Conservation (phyloP, 2,113 vertebrate genomes). For the Puntigrus tetrazona region DNA sequence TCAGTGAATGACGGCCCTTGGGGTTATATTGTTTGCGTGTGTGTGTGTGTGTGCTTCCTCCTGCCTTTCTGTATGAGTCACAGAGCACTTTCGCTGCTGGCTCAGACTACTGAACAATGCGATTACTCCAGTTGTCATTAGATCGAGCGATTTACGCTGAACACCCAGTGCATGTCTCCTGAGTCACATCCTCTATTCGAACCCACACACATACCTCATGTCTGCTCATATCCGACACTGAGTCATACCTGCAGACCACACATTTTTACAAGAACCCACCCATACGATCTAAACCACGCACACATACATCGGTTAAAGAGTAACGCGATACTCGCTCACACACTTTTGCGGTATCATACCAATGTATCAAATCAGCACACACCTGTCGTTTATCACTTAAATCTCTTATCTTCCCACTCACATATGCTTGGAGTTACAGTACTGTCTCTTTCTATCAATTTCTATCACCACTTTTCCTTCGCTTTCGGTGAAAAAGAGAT, state of each 20-base stretch:
- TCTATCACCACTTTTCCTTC: not conserved
- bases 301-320: not conserved
- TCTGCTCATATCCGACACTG: conserved; percentile 28
- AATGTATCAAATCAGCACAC: not conserved
- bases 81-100: conserved; percentile 37
- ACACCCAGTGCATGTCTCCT: conserved; percentile 32
- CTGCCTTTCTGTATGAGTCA: conserved; percentile 41
- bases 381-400: not conserved
- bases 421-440: not conserved
- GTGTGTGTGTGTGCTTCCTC: conserved; percentile 1
- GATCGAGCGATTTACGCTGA: conserved; percentile 35
- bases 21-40: conserved; percentile 29
- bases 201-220: conserved; percentile 23
- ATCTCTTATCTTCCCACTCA: not conserved
- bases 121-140: conserved; percentile 35
- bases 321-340: not conserved
- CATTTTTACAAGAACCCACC: conserved; percentile 9
- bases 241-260: conserved; percentile 41
- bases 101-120: conserved; percentile 25
- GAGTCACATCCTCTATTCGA: conserved; percentile 46
- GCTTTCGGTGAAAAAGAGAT: not conserved
- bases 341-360: not conserved
- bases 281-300: not conserved
- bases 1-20: conserved; percentile 14
- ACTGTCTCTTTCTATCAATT: not conserved